These are phyloP conservation scores for Caenorhabditis sp. DNA, from an alignment of 2,888 invertebrate species.

Conservation along the genomic window DNA sequence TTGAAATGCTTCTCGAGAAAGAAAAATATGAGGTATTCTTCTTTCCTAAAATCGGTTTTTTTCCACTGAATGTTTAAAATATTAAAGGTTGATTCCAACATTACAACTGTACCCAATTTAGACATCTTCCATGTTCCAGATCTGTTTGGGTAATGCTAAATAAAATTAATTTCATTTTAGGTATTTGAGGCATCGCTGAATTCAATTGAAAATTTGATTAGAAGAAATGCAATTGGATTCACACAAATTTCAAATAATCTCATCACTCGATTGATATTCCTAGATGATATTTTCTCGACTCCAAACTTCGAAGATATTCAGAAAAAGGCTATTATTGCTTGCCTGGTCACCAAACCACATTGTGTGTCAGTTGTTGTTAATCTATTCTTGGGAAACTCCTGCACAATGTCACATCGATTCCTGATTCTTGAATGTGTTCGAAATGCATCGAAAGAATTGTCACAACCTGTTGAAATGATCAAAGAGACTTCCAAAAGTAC, in stretches of 20 bases:
- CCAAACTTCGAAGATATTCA: slow-evolving; percentile 25
- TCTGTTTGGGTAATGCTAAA: no score
- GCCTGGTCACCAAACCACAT: slow-evolving; percentile 15
- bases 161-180: no score
- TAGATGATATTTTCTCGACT: slow-evolving; percentile 33
- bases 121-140: no score
- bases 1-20: slow-evolving; percentile 24
- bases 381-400: neutral
- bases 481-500: neutral
- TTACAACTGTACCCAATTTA: no score
- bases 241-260: slow-evolving; percentile 17
- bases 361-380: slow-evolving; percentile 15
- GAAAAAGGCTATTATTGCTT: slow-evolving; percentile 1
- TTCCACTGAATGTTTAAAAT: neutral
- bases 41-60: neutral
- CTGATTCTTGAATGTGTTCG: slow-evolving; percentile 21
- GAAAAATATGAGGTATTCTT: slow-evolving; percentile 25
- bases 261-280: slow-evolving; percentile 17
- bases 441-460: slow-evolving; percentile 33
- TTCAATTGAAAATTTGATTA: slow-evolving; percentile 16
- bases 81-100: no score
- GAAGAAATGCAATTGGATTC: slow-evolving; percentile 32
- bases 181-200: slow-evolving; percentile 30
- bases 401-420: slow-evolving; percentile 12
- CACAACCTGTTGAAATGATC: slow-evolving; percentile 5